Evolutionary conservation across 2,113 vertebrate genomes (phyloP).

Genomic region (Limnothrissa miodon): DNA sequence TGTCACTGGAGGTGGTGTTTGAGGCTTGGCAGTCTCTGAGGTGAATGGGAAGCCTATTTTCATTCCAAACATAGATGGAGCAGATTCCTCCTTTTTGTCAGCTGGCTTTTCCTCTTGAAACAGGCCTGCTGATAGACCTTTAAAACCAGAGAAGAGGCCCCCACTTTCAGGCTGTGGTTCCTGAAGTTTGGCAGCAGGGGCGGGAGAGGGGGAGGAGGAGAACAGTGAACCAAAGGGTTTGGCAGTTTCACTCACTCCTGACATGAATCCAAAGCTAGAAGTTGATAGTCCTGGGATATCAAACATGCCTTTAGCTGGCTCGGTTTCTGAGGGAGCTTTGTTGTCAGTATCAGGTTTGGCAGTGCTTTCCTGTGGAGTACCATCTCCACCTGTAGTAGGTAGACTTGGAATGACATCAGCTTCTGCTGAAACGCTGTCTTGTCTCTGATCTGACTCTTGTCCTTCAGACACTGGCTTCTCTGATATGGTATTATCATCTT

Average conservation of each 20-base stretch:
- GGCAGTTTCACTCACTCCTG: constrained; percentile 66
- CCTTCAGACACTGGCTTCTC: background rate
- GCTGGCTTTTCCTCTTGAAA: constrained; percentile 78
- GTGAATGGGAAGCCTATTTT: constrained; percentile 76
- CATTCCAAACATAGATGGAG: constrained; percentile 76
- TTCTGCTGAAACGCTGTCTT: background rate
- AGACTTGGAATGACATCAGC: constrained; percentile 20
- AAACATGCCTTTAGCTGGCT: constrained; percentile 63
- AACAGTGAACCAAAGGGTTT: constrained; percentile 82
- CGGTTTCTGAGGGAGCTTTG: constrained; percentile 28
- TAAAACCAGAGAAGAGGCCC: constrained; percentile 81
- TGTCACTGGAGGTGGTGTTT: constrained; percentile 39
- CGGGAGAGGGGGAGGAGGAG: constrained; percentile 61
- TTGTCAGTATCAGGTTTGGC: background rate
- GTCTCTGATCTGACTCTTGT: constrained; percentile 30
- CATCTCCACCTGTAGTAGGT: background rate
- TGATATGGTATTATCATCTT: background rate
- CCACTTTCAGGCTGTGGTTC: constrained; percentile 56
- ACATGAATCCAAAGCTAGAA: constrained; percentile 78
- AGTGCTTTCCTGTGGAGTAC: background rate
- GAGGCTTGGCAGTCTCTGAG: constrained; percentile 57
- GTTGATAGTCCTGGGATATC: constrained; percentile 71
- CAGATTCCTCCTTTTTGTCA: constrained; percentile 56
- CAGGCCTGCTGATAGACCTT: constrained; percentile 79
- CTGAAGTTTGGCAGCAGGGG: constrained; percentile 47